Base-by-base conservation (phyloP, 2,113 vertebrate species). In the Myotis brandtii region DNA sequence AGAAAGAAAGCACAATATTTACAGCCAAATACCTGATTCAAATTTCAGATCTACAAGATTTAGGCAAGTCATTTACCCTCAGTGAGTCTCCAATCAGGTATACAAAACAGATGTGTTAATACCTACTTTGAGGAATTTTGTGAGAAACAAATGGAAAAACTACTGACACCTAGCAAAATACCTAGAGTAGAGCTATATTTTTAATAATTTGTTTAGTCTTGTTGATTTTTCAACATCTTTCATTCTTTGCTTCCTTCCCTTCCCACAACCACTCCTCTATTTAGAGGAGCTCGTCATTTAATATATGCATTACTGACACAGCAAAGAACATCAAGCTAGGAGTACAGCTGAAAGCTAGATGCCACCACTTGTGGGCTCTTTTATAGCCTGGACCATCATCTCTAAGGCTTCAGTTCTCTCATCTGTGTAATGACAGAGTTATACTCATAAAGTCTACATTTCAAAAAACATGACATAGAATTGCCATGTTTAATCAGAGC, bases 91-190 rank as follows among this genome's bases (percentile, higher is more conserved):
- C 64, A 72, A 32, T 79, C 62, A 89, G 48, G 72, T 85, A 23
- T 79, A 46, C 34, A 79, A 48, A 79, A 85, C 0, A 84, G 37
- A 50, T 20, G 62, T n/a, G 37, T 72, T 70, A 34, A 54, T 54
- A 62, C 30, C 52, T 83, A 56, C n/a, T 66, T 67, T 54, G 21
- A 86, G 27, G 73, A 59, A 21, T 10, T 81, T 54, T 37, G 21
- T 87, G 48, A 59, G n/a, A 88, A 76, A 75, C 67, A 66, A 91
- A 81, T 37, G 56, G 9, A 67, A 82, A 92, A 91, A 81, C 16
- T 64, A 88, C 14, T 62, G 14, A 77, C 64, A 86, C 20, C 52
- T 40, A 56, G 54, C 54, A 81, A 25, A 81, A 37, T 62, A 1
- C 18, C 40, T 84, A 6, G 8, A 89, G 11, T 56, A 91, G 9